phyloP scores from a whole-genome alignment of 2,888 invertebrate species.

The Pomacea canaliculata region DNA sequence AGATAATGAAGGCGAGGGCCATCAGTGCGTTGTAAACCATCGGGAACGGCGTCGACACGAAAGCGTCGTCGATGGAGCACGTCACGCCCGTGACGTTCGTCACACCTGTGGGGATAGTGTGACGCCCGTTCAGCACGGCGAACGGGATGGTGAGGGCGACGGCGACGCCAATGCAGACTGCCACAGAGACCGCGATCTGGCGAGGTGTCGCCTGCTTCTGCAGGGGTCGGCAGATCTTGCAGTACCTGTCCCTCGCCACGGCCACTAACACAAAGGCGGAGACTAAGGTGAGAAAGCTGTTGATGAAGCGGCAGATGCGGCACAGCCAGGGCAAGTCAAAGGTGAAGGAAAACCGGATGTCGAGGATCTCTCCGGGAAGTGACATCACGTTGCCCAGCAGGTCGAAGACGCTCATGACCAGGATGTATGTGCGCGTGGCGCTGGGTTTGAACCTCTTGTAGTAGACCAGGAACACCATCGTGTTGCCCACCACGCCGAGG shows the following conservation, averaged over 20 bases:
- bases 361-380: constrained; percentile 51
- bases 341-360: constrained; percentile 49
- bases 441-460: constrained; percentile 47
- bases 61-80: constrained; percentile 44
- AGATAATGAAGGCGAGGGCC: constrained; percentile 39
- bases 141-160: constrained; percentile 42
- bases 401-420: constrained; percentile 51
- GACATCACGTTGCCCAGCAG: constrained; percentile 47
- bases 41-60: constrained; percentile 34
- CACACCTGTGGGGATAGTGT: constrained; percentile 33
- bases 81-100: constrained; percentile 36
- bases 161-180: constrained; percentile 39
- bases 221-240: constrained; percentile 53
- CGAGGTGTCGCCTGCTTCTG: constrained; percentile 37
- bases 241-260: constrained; percentile 50
- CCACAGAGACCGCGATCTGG: constrained; percentile 40
- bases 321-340: constrained; percentile 49
- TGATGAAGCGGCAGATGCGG: constrained; percentile 42
- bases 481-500: constrained; percentile 51
- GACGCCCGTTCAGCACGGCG: constrained; percentile 40
- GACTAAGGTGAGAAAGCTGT: constrained; percentile 47
- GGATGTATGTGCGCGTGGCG: constrained; percentile 51
- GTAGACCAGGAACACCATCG: constrained; percentile 49
- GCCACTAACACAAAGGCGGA: constrained; percentile 53
- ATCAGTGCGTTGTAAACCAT: constrained; percentile 39